Evolutionary conservation across 2,797 vertebrate species (phyloP), one percentile per base, ranked within the genome.

Genomic region (Lemur catta): DNA sequence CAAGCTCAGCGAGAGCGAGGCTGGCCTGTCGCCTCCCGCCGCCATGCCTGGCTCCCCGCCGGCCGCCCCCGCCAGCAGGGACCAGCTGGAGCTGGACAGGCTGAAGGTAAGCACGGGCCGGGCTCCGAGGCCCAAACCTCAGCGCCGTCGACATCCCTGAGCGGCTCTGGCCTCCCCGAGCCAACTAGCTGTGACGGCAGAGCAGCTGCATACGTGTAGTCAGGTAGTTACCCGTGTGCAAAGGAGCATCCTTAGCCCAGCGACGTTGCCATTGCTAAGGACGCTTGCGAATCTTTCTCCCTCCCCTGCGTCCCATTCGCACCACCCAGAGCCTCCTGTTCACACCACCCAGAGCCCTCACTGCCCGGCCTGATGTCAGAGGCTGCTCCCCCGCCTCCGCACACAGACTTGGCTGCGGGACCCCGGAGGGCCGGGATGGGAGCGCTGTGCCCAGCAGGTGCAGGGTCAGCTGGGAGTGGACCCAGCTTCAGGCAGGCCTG

Each of bases 21-120:
- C 97, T 79, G 82, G 75, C 33, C 35, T 14, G 74, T 94, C 97
- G 6, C 91, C 93, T 13, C 97, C 95, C 1, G 65, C 93, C 12
- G 65, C 89, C 5, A 12, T 55, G 7, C 94, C 96, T 0, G 96
- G 98, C 20, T 95, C 98, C 4, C 95, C 98, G 8, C 59, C 90
- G 0, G 92, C 98, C 0, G 18, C 76, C 9, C 95, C 96, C 3
- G 71, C 69, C 52, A 89, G 63, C 97, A 98, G 98, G 97, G 99
- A 99, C 10, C 98, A 99, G 61, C 99, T 99, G 97, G 99, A 99
- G 93, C 92, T 99, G 95, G 98, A 99, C 98, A 98, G 98, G 92
- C 98, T 99, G 80, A 99, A 99, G 98, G 99, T 99, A 98, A 97
- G 98, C 91, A 30, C 41, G 69, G 10, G 5, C 0, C 26, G 43